phyloP scores from a whole-genome alignment of 2,113 vertebrate genomes.

The Excalfactoria chinensis region DNA sequence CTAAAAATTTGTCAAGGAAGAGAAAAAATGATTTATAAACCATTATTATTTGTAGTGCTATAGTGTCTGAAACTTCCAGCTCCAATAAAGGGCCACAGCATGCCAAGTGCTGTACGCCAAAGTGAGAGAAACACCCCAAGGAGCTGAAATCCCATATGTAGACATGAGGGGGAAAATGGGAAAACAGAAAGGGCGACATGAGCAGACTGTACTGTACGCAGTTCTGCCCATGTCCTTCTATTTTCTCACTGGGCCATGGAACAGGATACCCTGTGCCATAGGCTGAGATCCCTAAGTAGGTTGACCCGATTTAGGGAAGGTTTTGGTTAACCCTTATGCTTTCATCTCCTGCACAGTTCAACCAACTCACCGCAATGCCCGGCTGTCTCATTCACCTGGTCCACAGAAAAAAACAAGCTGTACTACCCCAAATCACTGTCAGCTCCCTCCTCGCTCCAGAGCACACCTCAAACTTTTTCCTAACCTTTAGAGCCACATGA shows the following conservation, averaged over 20 bases:
- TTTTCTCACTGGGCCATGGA: background rate
- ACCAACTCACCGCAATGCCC: background rate
- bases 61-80: background rate
- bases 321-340: background rate
- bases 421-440: background rate
- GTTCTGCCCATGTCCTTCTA: background rate
- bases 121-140: background rate
- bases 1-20: background rate
- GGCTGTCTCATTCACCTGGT: background rate
- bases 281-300: background rate
- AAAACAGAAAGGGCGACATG: background rate
- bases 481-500: background rate
- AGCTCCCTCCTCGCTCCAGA: background rate
- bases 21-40: constrained; percentile 1
- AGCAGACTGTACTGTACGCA: background rate
- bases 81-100: background rate
- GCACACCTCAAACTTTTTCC: background rate
- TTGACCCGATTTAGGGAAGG: background rate
- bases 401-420: background rate
- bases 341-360: background rate
- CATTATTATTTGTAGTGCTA: background rate
- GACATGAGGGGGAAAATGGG: background rate
- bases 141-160: background rate
- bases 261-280: background rate
- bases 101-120: background rate